Conservation (phyloP, 2,113 vertebrate genomes). For the Chitala chitala region DNA sequence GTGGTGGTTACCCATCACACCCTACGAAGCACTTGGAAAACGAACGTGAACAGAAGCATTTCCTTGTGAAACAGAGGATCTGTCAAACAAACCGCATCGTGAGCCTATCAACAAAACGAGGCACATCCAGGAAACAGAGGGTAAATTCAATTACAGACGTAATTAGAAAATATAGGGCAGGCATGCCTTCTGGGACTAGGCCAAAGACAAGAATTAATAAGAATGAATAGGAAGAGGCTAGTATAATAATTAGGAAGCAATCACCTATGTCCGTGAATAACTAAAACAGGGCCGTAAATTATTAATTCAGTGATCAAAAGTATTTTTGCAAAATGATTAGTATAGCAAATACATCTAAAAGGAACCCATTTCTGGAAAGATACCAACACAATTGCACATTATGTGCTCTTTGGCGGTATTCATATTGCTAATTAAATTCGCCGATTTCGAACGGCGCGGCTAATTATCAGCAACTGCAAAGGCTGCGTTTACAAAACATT, state of each 20-base stretch:
- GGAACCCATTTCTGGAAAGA: constrained; percentile 96
- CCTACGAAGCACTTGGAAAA: constrained; percentile 42
- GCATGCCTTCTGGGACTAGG: constrained; percentile 87
- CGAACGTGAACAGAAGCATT: constrained; percentile 80
- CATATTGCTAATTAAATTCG: constrained; percentile 99
- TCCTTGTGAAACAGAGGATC: constrained; percentile 79
- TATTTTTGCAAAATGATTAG: constrained; percentile 93
- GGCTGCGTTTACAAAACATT: constrained; percentile 51
- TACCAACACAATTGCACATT: constrained; percentile 94
- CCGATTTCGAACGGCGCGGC: constrained; percentile 73
- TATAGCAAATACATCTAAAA: constrained; percentile 98
- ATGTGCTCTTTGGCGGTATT: constrained; percentile 86
- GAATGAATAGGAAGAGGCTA: constrained; percentile 86
- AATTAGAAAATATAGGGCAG: constrained; percentile 99
- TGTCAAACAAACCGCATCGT: constrained; percentile 94
- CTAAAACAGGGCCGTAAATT: constrained; percentile 82
- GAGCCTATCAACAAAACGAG: constrained; percentile 94
- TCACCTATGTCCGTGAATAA: constrained; percentile 99
- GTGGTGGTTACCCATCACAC: too few relatives aligned
- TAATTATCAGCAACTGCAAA: constrained; percentile 70
- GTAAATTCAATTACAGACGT: constrained; percentile 99
- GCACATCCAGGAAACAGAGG: constrained; percentile 93
- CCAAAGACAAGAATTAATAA: constrained; percentile 98
- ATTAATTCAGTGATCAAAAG: constrained; percentile 99
- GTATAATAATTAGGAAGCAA: constrained; percentile 99